These are phyloP conservation scores for Rhagoletis zephyria DNA, from an alignment of 1,140 invertebrate species.

Conservation along the genomic window DNA sequence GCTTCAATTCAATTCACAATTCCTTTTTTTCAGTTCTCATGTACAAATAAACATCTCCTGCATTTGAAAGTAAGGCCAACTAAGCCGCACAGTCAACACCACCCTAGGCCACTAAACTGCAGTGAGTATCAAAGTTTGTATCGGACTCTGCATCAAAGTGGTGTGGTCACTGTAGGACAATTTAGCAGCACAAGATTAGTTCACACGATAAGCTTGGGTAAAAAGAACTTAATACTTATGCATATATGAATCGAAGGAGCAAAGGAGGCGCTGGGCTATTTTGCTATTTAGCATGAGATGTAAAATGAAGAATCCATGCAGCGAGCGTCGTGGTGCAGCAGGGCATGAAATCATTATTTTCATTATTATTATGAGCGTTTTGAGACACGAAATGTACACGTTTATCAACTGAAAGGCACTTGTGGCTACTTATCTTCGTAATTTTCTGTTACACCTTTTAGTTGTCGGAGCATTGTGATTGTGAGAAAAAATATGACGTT, in stretches of 20 bases:
- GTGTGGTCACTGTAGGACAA: conserved; percentile 48
- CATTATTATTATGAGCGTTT: conserved; percentile 19
- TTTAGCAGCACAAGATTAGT: conserved; percentile 51
- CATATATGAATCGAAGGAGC: not conserved
- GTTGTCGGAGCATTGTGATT: conserved; percentile 14
- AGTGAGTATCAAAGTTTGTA: not conserved
- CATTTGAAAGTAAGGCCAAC: not conserved
- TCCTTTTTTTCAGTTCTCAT: conserved; percentile 8
- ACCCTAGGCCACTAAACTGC: not conserved
- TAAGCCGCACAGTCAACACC: conserved; percentile 5
- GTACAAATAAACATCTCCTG: not conserved
- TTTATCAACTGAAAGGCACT: not conserved
- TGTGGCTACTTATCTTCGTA: conserved; percentile 9
- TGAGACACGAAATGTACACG: not conserved
- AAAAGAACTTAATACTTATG: conserved; percentile 44
- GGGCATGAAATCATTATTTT: conserved; percentile 49
- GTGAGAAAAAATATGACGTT: not conserved
- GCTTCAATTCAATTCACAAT: conserved; percentile 39
- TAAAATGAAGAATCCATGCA: not conserved
- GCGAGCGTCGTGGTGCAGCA: not conserved
- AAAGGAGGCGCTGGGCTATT: not conserved
- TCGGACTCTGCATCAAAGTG: not conserved
- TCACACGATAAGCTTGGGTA: conserved; percentile 55
- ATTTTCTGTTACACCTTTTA: conserved; percentile 5
- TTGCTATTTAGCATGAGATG: not conserved